phyloP scores from a whole-genome alignment of 2,113 vertebrate species.

The Myotis brandtii region DNA sequence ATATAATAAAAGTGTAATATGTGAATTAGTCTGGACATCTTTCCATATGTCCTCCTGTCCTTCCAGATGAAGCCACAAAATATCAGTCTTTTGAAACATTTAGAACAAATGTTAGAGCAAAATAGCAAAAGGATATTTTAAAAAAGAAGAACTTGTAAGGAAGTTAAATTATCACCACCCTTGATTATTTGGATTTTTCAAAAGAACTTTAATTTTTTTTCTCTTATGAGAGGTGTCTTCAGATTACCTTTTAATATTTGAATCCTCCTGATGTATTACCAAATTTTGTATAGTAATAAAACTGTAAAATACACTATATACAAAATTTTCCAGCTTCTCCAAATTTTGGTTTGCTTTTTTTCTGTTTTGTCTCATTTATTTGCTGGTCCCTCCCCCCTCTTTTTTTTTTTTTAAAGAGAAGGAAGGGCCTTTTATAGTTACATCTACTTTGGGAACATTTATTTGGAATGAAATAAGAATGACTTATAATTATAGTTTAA shows the following conservation, averaged over 20 bases:
- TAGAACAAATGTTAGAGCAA: conserved; percentile 45
- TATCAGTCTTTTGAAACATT: not conserved
- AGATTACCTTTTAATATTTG: not conserved
- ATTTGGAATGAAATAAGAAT: conserved; percentile 57
- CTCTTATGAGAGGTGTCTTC: not conserved
- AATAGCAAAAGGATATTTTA: conserved; percentile 26
- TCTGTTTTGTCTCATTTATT: not conserved
- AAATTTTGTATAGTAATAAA: not conserved
- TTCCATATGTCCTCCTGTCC: too few relatives aligned
- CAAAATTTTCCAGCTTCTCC: not conserved
- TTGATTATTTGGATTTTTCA: not conserved
- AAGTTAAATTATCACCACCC: not conserved
- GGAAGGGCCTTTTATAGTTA: not conserved
- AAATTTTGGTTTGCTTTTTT: not conserved
- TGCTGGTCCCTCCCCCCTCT: not conserved
- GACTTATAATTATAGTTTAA: conserved; percentile 45
- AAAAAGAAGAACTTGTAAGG: conserved; percentile 8
- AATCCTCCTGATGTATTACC: not conserved
- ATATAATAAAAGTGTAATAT: too few relatives aligned
- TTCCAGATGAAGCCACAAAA: too few relatives aligned
- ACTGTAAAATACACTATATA: not conserved
- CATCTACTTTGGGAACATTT: not conserved
- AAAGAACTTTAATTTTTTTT: not conserved
- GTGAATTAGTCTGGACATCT: too few relatives aligned
- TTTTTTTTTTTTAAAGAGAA: not conserved